These are phyloP conservation scores for Arremon brunneinucha DNA, from an alignment of 2,797 vertebrate species.

Conservation along the genomic window DNA sequence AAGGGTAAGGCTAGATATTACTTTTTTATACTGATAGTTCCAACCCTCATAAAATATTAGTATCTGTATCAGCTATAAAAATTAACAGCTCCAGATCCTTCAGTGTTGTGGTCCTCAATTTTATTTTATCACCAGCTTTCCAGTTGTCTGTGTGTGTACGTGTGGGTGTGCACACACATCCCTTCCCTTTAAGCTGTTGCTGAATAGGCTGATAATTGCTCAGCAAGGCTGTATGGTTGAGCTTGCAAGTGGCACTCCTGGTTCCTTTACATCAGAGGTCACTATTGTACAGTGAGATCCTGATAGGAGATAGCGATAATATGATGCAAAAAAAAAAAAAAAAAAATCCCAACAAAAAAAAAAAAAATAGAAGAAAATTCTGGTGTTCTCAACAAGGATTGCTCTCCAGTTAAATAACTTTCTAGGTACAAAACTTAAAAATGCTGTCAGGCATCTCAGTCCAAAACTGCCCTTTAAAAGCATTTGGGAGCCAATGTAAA, in stretches of 20 bases:
- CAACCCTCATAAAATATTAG: constrained; percentile 79
- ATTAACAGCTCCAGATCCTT: constrained; percentile 73
- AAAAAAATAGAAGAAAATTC: not conserved
- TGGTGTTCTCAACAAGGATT: not conserved
- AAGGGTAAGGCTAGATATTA: constrained; percentile 55
- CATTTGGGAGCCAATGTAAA: constrained; percentile 63
- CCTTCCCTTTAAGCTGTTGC: constrained; percentile 37
- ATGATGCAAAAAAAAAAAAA: not conserved
- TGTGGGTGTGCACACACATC: not conserved
- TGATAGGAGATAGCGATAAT: constrained; percentile 53
- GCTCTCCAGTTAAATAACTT: constrained; percentile 17
- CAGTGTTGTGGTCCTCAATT: constrained; percentile 64
- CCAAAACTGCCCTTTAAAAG: constrained; percentile 71
- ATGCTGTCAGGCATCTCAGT: constrained; percentile 59
- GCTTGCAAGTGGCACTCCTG: constrained; percentile 59
- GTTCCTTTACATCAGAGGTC: constrained; percentile 67
- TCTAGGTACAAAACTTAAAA: constrained; percentile 57
- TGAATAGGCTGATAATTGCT: constrained; percentile 62
- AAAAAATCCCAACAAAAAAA: not conserved
- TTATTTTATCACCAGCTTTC: constrained; percentile 60
- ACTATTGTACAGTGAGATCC: constrained; percentile 64
- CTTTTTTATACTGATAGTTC: constrained; percentile 60
- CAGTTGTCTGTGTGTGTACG: not conserved
- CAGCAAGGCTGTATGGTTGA: constrained; percentile 8
- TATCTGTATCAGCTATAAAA: constrained; percentile 77